Percentiles rank a stretch among this genome's conserved stretches.
Conservation (phyloP, 2,113 vertebrate species). For the Ceratotherium simum region DNA sequence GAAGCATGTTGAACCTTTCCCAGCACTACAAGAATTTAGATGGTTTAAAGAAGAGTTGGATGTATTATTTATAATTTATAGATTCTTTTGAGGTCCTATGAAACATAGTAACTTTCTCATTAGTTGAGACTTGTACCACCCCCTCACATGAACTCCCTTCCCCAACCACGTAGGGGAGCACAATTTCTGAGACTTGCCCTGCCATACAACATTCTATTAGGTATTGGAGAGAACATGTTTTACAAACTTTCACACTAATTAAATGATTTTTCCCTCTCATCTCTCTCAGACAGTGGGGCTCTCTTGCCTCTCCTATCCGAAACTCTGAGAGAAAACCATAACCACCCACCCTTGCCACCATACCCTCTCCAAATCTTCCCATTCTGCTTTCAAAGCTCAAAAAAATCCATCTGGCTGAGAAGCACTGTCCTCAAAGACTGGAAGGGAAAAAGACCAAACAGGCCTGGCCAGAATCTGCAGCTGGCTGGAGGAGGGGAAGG, state of each 20-base stretch:
- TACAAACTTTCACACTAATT: not conserved
- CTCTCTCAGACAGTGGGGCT: not conserved
- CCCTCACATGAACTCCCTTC: not conserved
- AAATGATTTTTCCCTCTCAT: not conserved
- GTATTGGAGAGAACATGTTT: not conserved
- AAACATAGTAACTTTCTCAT: not conserved
- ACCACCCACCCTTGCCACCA: not conserved
- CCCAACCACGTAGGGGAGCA: not conserved
- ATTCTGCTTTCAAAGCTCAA: not conserved
- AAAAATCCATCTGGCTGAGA: not conserved
- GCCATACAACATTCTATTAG: not conserved
- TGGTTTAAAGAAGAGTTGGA: slow-evolving; percentile 10
- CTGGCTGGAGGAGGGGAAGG: not conserved
- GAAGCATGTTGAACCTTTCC: not conserved
- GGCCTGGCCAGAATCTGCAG: not conserved
- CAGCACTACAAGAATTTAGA: slow-evolving; percentile 2
- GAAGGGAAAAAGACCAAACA: not conserved
- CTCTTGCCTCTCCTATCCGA: not conserved
- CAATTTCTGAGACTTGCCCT: not conserved
- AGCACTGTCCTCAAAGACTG: not conserved
- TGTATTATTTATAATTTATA: not conserved
- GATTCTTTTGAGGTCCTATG: not conserved
- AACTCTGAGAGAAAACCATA: not conserved
- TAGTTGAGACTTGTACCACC: not conserved
- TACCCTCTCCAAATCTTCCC: not conserved